phyloP scores from a whole-genome alignment of 1,140 invertebrate species.

The Chelonus insularis region DNA sequence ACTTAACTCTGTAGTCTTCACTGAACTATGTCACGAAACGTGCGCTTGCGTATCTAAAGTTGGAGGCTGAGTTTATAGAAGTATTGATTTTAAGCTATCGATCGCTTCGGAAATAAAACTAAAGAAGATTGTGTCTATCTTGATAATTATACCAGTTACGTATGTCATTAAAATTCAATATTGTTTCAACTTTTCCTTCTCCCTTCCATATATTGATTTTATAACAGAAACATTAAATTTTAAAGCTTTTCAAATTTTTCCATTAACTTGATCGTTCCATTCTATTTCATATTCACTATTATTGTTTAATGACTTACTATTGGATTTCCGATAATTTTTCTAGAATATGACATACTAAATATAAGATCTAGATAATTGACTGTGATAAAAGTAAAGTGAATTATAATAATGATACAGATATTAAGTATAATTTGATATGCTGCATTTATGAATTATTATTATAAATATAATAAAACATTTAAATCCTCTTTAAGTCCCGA shows the following conservation, averaged over 20 bases:
- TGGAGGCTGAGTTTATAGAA: slow-evolving; percentile 30
- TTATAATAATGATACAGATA: no score
- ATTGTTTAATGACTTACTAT: no score
- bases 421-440: no score
- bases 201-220: slow-evolving; percentile 16
- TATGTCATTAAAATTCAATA: slow-evolving; percentile 14
- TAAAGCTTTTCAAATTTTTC: no score
- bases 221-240: not conserved
- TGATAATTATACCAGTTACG: slow-evolving; percentile 16
- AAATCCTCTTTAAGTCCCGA: not conserved
- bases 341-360: no score
- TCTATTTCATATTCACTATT: no score
- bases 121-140: slow-evolving; percentile 18
- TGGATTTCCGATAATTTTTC: no score
- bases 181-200: not conserved
- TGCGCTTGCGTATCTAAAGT: slow-evolving; percentile 21
- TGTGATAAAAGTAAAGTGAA: no score
- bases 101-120: slow-evolving; percentile 39
- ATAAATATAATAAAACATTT: not conserved
- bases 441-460: no score
- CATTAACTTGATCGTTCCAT: no score
- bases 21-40: slow-evolving; percentile 13
- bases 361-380: no score
- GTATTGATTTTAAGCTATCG: slow-evolving; percentile 42
- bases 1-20: not conserved